phyloP scores from a whole-genome alignment of 2,797 vertebrate species.

The Crenuchus spilurus region DNA sequence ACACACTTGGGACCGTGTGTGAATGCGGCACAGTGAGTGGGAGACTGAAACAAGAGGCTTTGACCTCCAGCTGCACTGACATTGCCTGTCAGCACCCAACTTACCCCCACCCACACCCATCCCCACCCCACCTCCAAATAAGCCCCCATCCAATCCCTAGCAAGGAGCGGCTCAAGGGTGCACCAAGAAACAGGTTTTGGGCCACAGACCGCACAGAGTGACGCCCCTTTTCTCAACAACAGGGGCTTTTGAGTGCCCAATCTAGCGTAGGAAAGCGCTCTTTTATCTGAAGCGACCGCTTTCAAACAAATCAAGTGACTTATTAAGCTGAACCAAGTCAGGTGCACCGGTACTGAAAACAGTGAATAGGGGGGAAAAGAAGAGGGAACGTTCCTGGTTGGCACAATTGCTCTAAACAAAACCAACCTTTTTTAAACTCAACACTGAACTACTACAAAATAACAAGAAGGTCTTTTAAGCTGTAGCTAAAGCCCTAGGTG shows the following conservation, averaged over 20 bases:
- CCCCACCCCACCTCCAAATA: slow-evolving; percentile 52
- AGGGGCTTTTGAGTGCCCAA: slow-evolving; percentile 57
- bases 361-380: slow-evolving; percentile 4
- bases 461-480: not conserved
- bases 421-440: not conserved
- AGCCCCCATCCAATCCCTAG: slow-evolving; percentile 51
- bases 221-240: slow-evolving; percentile 51
- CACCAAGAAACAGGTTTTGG: slow-evolving; percentile 56
- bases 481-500: not conserved
- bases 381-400: not conserved
- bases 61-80: slow-evolving; percentile 76
- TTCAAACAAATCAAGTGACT: slow-evolving; percentile 54
- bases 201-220: slow-evolving; percentile 53
- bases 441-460: not conserved
- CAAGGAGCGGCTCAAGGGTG: slow-evolving; percentile 54
- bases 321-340: slow-evolving; percentile 49
- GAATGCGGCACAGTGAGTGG: slow-evolving; percentile 60
- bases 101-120: not conserved
- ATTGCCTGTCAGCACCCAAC: slow-evolving; percentile 70
- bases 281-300: slow-evolving; percentile 55
- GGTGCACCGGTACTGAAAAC: slow-evolving; percentile 42
- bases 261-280: slow-evolving; percentile 45
- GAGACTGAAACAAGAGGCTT: slow-evolving; percentile 76
- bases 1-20: slow-evolving; percentile 45
- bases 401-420: not conserved